phyloP scores from a whole-genome alignment of 2,797 vertebrate species.

The Acropternis orthonyx region DNA sequence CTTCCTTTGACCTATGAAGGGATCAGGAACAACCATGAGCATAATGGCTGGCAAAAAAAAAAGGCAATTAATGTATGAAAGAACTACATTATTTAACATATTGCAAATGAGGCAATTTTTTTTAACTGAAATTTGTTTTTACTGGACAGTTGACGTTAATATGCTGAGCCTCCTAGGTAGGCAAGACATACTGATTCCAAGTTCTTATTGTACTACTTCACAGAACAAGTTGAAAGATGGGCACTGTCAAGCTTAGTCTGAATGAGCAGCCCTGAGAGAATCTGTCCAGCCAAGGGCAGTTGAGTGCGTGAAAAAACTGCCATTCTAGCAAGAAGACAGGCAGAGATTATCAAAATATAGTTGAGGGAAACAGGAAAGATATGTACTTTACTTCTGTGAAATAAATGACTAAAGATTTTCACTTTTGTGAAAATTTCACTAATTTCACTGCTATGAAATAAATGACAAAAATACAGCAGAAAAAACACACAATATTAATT shows the following conservation, averaged over 20 bases:
- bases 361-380: neutral
- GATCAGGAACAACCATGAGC: neutral
- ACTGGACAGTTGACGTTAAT: neutral
- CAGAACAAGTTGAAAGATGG: neutral
- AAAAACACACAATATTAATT: neutral
- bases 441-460: neutral
- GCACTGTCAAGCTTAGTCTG: neutral
- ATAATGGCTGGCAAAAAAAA: neutral
- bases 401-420: neutral
- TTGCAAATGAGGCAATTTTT: neutral
- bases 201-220: neutral
- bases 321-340: neutral
- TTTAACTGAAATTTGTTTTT: neutral
- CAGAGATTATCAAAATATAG: neutral
- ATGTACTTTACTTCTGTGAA: neutral
- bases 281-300: neutral
- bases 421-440: neutral
- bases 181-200: neutral
- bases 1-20: constrained; percentile 89
- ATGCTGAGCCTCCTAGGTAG: neutral
- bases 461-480: neutral
- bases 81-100: neutral
- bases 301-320: neutral
- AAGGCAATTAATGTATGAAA: neutral
- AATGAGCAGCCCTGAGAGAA: neutral